Conservation (phyloP, 2,797 vertebrate genomes). For the Poecilia velifera region DNA sequence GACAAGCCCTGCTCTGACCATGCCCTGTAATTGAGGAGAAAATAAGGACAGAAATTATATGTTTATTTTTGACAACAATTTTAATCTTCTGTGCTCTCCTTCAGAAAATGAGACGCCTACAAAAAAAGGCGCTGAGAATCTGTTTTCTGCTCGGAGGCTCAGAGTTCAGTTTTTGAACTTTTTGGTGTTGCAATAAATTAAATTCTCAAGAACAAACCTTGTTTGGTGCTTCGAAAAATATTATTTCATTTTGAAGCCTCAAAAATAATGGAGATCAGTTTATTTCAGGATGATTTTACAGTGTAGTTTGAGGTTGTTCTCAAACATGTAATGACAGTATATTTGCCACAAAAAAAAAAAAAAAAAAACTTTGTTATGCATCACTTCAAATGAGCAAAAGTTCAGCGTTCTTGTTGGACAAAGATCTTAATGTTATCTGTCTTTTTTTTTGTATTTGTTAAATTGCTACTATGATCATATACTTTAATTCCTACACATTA, state of each 20-base stretch:
- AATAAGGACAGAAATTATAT: slow-evolving; percentile 89
- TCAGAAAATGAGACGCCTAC: slow-evolving; percentile 84
- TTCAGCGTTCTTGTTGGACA: neutral
- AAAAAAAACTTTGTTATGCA: neutral
- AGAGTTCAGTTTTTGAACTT: slow-evolving; percentile 56
- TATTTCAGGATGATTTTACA: neutral
- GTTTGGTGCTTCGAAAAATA: neutral
- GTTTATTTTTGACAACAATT: slow-evolving; percentile 91
- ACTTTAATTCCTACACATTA: no score
- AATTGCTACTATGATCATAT: neutral
- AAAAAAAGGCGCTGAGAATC: slow-evolving; percentile 77
- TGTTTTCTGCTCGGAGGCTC: slow-evolving; percentile 57
- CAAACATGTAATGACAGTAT: neutral
- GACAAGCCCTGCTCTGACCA: slow-evolving; percentile 84
- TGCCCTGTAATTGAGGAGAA: slow-evolving; percentile 90
- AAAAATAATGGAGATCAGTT: neutral
- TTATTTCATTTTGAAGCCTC: neutral
- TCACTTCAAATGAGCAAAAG: neutral
- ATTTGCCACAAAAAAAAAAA: neutral
- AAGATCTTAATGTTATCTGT: neutral
- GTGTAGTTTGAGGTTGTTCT: neutral
- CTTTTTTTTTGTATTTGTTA: neutral
- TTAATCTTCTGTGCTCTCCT: slow-evolving; percentile 87
- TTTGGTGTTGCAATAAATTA: slow-evolving; percentile 51
- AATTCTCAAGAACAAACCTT: slow-evolving; percentile 31